A percentile compares a stretch with the other conserved stretches of the same genome.
These are phyloP conservation scores for Danio albolineatus DNA, from an alignment of 2,797 vertebrate species.

Conservation along the genomic window DNA sequence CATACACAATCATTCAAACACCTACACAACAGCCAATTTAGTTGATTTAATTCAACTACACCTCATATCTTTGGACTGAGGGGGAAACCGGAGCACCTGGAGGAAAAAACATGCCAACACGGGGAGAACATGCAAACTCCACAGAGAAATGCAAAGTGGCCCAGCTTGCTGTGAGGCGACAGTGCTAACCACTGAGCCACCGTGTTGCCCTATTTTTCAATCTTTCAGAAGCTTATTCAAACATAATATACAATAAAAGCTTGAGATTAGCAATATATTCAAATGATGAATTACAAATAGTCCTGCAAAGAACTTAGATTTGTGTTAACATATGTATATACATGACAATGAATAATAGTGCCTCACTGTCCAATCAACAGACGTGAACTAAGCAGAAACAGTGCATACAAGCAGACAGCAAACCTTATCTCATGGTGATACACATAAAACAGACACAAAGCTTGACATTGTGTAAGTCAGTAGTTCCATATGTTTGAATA, in stretches of 20 bases:
- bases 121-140: no score
- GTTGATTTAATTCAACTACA: no score
- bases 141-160: no score
- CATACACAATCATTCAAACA: no score
- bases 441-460: not conserved
- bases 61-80: no score
- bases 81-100: no score
- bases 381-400: not conserved
- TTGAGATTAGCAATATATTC: not conserved
- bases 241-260: not conserved
- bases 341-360: not conserved
- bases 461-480: not conserved
- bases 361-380: not conserved
- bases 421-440: not conserved
- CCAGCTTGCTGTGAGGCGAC: no score
- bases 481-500: not conserved
- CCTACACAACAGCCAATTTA: no score
- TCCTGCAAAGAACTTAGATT: not conserved
- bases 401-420: not conserved
- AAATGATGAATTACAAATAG: not conserved
- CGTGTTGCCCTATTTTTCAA: no score
- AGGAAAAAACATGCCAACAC: no score
- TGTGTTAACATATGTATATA: not conserved
- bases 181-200: no score
- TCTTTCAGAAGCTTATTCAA: not conserved